Percentiles rank a stretch among this genome's conserved stretches.
phyloP scores from a whole-genome alignment of 2,888 invertebrate genomes.

The Frankliniella intonsa region DNA sequence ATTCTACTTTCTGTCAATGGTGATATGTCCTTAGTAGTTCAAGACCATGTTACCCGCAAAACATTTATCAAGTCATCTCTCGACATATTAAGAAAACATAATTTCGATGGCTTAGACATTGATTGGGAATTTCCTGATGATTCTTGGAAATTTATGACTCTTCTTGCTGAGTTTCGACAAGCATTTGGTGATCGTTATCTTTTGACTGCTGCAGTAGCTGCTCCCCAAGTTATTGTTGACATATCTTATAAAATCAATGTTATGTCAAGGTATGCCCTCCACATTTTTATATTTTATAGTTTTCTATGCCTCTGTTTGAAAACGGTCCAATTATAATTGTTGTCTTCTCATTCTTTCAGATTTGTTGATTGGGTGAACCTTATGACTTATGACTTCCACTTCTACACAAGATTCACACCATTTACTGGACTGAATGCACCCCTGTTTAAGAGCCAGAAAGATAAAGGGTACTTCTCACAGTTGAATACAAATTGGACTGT shows the following conservation, averaged over 20 bases:
- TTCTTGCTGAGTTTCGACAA: slow-evolving; percentile 66
- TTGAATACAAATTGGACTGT: slow-evolving; percentile 79
- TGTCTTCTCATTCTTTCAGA: slow-evolving; percentile 45
- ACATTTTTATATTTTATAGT: slow-evolving; percentile 24
- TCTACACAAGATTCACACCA: slow-evolving; percentile 67
- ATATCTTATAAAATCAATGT: slow-evolving; percentile 72
- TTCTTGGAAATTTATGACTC: slow-evolving; percentile 67
- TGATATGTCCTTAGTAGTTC: slow-evolving; percentile 49
- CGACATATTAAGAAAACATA: slow-evolving; percentile 51
- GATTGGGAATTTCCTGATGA: slow-evolving; percentile 87
- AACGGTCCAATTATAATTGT: not conserved
- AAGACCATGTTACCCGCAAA: slow-evolving; percentile 28
- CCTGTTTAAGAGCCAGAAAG: slow-evolving; percentile 54
- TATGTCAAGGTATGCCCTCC: slow-evolving; percentile 61
- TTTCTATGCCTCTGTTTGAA: slow-evolving; percentile 27
- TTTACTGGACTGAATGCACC: slow-evolving; percentile 82
- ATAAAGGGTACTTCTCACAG: slow-evolving; percentile 61
- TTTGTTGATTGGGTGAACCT: slow-evolving; percentile 78
- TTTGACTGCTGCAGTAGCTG: slow-evolving; percentile 73
- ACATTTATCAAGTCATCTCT: slow-evolving; percentile 52
- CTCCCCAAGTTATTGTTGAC: slow-evolving; percentile 68
- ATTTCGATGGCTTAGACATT: slow-evolving; percentile 67
- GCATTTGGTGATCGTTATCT: slow-evolving; percentile 60
- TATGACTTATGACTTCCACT: slow-evolving; percentile 91
- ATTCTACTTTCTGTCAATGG: slow-evolving; percentile 74